Conservation (phyloP, 2,113 vertebrate genomes). For the Lagopus muta region DNA sequence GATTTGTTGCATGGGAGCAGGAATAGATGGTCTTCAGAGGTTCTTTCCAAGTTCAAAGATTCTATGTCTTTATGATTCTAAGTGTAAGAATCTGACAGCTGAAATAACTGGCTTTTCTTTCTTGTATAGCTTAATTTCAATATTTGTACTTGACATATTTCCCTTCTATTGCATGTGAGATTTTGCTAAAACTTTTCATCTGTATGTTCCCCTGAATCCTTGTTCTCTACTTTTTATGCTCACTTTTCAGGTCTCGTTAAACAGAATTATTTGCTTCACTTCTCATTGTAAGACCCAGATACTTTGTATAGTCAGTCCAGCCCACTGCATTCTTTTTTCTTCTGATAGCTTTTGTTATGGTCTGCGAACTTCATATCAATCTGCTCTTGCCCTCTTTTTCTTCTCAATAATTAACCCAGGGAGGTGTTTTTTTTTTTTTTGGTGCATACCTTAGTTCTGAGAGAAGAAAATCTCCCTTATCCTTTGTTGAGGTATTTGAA, state of each 20-base stretch:
- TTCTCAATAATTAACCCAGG: background rate
- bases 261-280: background rate
- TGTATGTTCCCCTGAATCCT: background rate
- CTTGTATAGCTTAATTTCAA: background rate
- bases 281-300: background rate
- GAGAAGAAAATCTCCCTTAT: background rate
- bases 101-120: background rate
- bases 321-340: background rate
- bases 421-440: background rate
- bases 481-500: background rate
- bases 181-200: background rate
- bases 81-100: background rate
- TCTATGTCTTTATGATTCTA: background rate
- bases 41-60: background rate
- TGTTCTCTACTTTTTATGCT: background rate
- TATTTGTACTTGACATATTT: background rate
- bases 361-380: background rate
- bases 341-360: background rate
- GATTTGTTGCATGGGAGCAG: too few species aligned
- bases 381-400: background rate
- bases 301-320: background rate
- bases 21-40: background rate
- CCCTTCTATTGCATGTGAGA: accelerated
- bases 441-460: background rate
- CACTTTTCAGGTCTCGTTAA: background rate